phyloP scores from a whole-genome alignment of 2,797 vertebrate genomes.

The Valencia hispanica region DNA sequence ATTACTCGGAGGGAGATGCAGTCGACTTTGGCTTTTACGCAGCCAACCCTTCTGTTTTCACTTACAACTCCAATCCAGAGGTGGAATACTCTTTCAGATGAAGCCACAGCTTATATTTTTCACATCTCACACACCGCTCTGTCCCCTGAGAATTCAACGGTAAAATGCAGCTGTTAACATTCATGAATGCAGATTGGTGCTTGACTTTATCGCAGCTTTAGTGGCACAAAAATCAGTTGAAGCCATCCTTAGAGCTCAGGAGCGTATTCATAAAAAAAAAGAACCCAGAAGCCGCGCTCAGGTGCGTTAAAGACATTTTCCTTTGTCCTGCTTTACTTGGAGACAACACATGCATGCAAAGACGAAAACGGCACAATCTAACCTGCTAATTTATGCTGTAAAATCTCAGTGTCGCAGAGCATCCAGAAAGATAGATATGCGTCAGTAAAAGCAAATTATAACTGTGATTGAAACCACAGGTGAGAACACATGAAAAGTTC shows the following conservation, averaged over 20 bases:
- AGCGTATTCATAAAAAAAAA: constrained; percentile 44
- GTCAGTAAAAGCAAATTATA: not conserved
- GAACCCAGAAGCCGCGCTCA: constrained; percentile 40
- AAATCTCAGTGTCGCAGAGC: constrained; percentile 4
- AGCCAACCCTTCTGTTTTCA: constrained; percentile 10
- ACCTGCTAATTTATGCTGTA: not conserved
- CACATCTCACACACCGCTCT: constrained; percentile 10
- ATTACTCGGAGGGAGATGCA: constrained; percentile 5
- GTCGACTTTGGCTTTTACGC: not conserved
- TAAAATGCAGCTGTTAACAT: constrained; percentile 53
- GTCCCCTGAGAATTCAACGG: constrained; percentile 29
- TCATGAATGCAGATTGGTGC: constrained; percentile 67
- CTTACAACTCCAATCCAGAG: constrained; percentile 22
- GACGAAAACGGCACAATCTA: constrained; percentile 8
- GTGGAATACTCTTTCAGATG: constrained; percentile 14
- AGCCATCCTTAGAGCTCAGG: constrained; percentile 27
- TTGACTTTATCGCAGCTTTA: constrained; percentile 51
- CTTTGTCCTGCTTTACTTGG: constrained; percentile 43
- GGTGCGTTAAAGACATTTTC: constrained; percentile 33
- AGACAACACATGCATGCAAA: constrained; percentile 33
- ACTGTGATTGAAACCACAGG: not conserved
- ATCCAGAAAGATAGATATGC: constrained; percentile 17
- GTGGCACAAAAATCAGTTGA: constrained; percentile 41
- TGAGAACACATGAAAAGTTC: not conserved
- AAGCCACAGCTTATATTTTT: constrained; percentile 34